Base-by-base conservation (phyloP, 2,113 vertebrate genomes). In the Maccullochella peelii region DNA sequence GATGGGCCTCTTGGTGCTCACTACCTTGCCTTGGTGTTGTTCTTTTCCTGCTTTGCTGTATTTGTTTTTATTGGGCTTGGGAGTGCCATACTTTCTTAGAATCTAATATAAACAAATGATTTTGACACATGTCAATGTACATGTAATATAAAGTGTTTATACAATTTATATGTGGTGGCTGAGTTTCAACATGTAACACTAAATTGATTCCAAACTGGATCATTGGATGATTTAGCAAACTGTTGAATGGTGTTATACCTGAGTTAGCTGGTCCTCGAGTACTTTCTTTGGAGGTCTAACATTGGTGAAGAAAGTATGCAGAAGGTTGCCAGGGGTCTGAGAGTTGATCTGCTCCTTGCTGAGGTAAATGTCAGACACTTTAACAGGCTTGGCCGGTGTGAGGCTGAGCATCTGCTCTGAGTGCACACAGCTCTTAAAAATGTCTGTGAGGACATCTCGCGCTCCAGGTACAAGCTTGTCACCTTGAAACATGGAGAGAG, bases 301-400 rank as follows among this genome's bases (percentile, higher is more conserved):
- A 0, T 98, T 97, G 72, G 97, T 99, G 93, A 99, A 98, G 94
- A 99, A 99, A 38, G 97, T 91, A 18, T 99, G 97, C 7, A 99
- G 95, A 0, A 99, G 95, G 78, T 99, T 99, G 14, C 98, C 98
- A 0, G 98, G 97, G 0, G 97, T 98, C 95, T 99, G 97, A 36
- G 97, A 96, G 88, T 97, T 99, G 88, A 99, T 99, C 93, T 99
- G 98, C 89, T 99, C 98, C 89, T 99, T 99, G 91, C 97, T 99
- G 15, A 99, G 97, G 84, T 97, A 99, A 91, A 99, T 98, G 88
- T 99, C 98, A 0, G 97, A 96, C 38, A 98, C 97, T 89, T 99
- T 98, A 49, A 97, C 91, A 20, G 97, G 97, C 76, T 99, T 99
- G 0, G 95, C 90, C 0, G 98, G 98, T 0, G 97, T 97, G 68